phyloP scores from a whole-genome alignment of 2,113 vertebrate species.

The Stomatorhinus ivindoensis region DNA sequence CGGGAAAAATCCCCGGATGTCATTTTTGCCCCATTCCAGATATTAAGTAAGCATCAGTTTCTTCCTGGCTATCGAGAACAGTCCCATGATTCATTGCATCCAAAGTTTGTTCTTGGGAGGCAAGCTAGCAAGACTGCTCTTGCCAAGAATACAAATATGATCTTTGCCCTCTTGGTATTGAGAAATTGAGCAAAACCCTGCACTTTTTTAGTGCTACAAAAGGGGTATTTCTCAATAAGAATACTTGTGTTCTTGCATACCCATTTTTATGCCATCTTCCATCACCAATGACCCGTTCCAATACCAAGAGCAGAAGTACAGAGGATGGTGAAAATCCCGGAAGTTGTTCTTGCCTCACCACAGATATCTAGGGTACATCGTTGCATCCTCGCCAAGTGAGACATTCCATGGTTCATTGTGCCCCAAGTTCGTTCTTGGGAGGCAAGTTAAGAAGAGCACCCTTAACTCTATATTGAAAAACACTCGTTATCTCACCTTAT shows the following conservation, averaged over 20 bases:
- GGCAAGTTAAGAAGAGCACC: neutral
- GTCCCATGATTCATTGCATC: neutral
- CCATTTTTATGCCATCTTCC: neutral
- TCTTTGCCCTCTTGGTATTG: too few relatives aligned
- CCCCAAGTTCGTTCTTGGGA: neutral
- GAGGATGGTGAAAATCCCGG: neutral
- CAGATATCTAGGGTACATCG: neutral
- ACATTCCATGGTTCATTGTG: neutral
- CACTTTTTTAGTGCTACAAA: neutral
- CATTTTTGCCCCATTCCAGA: neutral
- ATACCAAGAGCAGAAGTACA: neutral
- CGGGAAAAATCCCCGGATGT: neutral
- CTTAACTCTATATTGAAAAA: neutral
- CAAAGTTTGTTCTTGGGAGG: neutral
- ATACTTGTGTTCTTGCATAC: neutral
- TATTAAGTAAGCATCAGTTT: neutral
- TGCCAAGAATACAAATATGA: too few relatives aligned
- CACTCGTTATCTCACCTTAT: neutral
- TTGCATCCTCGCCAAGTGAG: neutral
- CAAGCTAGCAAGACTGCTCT: too few relatives aligned
- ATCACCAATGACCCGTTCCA: neutral
- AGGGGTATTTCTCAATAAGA: neutral
- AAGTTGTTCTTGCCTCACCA: neutral
- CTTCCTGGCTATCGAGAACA: neutral
- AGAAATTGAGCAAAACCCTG: too few relatives aligned